Evolutionary conservation across 2,888 invertebrate species (phyloP).

Genomic region (Oasisia sp.): DNA sequence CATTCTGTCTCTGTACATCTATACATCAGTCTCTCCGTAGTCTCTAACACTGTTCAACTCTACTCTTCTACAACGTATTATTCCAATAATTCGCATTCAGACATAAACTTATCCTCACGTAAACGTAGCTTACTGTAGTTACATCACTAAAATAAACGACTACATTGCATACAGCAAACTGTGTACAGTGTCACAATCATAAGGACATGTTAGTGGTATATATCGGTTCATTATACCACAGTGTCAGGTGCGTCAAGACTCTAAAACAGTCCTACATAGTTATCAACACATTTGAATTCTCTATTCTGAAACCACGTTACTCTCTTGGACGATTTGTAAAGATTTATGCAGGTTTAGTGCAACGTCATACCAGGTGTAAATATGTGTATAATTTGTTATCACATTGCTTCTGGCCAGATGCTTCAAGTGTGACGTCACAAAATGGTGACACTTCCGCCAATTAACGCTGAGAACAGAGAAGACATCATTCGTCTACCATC

Average conservation of each 20-base stretch:
- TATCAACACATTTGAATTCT: not conserved
- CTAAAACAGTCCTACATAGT: not conserved
- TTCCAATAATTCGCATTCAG: not conserved
- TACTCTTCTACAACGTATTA: not conserved
- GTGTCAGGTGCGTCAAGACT: not conserved
- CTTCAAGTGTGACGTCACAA: not conserved
- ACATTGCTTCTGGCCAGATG: not conserved
- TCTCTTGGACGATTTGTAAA: not conserved
- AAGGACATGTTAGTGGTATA: not conserved
- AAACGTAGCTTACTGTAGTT: not conserved
- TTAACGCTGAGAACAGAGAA: not conserved
- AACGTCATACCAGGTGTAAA: not conserved
- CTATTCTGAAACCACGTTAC: not conserved
- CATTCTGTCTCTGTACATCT: not conserved
- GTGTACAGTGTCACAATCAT: not conserved
- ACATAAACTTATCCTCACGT: not conserved
- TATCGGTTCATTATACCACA: not conserved
- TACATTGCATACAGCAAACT: not conserved
- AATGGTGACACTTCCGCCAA: not conserved
- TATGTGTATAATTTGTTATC: too few species aligned
- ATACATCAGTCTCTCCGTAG: not conserved
- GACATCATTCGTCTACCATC: too few species aligned
- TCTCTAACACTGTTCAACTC: not conserved
- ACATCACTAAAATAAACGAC: not conserved
- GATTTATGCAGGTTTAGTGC: not conserved